phyloP scores from a whole-genome alignment of 1,140 invertebrate species.

The Cotesia chilonis region DNA sequence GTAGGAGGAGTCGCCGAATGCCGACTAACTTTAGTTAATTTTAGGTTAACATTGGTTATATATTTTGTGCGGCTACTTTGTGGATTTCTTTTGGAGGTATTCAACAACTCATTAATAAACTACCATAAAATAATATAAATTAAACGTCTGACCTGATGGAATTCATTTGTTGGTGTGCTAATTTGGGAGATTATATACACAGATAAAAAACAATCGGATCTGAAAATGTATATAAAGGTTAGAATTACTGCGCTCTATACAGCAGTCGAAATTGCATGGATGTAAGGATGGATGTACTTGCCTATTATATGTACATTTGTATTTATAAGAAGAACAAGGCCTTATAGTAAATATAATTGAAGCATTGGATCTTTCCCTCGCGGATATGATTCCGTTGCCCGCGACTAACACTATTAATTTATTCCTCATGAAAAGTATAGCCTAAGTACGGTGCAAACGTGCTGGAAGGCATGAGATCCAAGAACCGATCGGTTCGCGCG shows the following conservation, averaged over 20 bases:
- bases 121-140: constrained; percentile 24
- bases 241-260: too few species aligned
- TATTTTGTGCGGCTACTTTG: constrained; percentile 27
- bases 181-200: not conserved
- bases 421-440: constrained; percentile 29
- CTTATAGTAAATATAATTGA: constrained; percentile 29
- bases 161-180: not conserved
- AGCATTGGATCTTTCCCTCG: constrained; percentile 23
- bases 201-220: not conserved
- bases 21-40: constrained; percentile 19
- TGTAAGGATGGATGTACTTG: not conserved
- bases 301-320: not conserved
- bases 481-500: constrained; percentile 25
- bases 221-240: not conserved
- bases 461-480: constrained; percentile 31
- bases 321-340: not conserved
- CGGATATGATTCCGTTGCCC: constrained; percentile 28
- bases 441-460: constrained; percentile 32
- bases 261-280: too few species aligned
- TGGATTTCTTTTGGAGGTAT: constrained; percentile 10
- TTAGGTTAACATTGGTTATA: constrained; percentile 3
- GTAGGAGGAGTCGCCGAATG: constrained; percentile 1
- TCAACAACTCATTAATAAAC: constrained; percentile 28
- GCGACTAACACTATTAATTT: constrained; percentile 30
- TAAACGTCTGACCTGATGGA: not conserved